phyloP scores from a whole-genome alignment of 2,888 invertebrate species.

The Tubulanus polymorphus region DNA sequence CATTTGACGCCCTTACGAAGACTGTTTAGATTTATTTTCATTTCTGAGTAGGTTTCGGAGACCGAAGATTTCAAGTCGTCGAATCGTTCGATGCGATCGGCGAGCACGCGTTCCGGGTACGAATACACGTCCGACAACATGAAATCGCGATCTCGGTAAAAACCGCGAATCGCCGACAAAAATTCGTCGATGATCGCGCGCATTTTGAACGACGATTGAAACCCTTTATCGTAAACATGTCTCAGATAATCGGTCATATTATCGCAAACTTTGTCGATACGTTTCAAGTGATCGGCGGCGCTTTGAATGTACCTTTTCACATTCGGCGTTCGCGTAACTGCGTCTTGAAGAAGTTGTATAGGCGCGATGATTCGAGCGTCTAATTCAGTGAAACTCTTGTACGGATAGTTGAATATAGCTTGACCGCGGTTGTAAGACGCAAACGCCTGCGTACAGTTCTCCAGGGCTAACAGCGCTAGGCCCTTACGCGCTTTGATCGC shows the following conservation, averaged over 20 bases:
- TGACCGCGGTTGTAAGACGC: constrained; percentile 28
- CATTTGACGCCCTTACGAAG: constrained; percentile 13
- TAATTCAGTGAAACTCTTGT: constrained; percentile 17
- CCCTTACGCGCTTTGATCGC: constrained; percentile 24
- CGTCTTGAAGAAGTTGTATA: constrained; percentile 25
- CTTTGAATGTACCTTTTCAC: constrained; percentile 21
- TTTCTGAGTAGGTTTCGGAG: constrained; percentile 3
- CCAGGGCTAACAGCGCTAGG: constrained; percentile 23
- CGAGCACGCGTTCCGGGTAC: background rate
- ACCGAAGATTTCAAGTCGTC: background rate
- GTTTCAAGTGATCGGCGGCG: constrained; percentile 19
- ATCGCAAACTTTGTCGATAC: background rate
- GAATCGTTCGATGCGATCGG: background rate
- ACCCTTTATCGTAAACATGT: background rate
- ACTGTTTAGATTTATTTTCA: constrained; percentile 18
- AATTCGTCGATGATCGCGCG: background rate
- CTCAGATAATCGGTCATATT: background rate
- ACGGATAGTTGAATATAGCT: constrained; percentile 30
- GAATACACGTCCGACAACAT: background rate
- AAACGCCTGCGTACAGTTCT: constrained; percentile 27
- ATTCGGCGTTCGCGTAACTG: constrained; percentile 19
- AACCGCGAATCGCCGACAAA: background rate
- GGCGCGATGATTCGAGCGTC: constrained; percentile 30
- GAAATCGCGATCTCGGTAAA: no score
- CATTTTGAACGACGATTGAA: background rate